These are phyloP conservation scores for Mus musculus DNA, from an alignment of 2,113 vertebrate genomes.

Conservation along the genomic window DNA sequence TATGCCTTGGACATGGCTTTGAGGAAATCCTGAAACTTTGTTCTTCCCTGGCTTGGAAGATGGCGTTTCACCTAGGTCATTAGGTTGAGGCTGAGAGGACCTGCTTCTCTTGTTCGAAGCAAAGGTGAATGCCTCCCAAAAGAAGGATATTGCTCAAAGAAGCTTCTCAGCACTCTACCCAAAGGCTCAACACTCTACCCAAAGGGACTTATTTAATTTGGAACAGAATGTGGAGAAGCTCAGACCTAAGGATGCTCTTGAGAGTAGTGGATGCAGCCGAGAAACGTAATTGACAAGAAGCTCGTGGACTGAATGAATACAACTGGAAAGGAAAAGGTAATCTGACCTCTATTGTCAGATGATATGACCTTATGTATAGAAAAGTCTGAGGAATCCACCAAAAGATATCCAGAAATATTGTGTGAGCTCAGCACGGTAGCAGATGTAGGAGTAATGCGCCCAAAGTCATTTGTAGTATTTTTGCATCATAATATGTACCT, in stretches of 20 bases:
- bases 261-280: not conserved
- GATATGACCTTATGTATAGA: not conserved
- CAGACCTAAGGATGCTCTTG: not conserved
- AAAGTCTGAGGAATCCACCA: not conserved
- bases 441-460: not conserved
- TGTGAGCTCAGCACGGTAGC: not conserved
- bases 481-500: not conserved
- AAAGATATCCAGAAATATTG: too few relatives aligned
- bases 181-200: not conserved
- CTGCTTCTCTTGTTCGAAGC: not conserved
- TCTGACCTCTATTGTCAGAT: not conserved
- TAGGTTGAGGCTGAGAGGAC: not conserved
- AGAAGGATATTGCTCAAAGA: not conserved
- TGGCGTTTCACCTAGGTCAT: rapidly evolving
- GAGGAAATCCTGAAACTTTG: not conserved
- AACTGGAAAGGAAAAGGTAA: not conserved
- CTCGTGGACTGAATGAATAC: not conserved
- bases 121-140: not conserved
- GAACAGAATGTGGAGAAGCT: not conserved
- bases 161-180: not conserved
- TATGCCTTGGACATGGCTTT: not conserved
- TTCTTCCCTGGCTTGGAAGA: not conserved
- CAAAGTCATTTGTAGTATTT: not conserved
- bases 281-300: not conserved
- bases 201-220: not conserved